phyloP scores from a whole-genome alignment of 2,888 invertebrate species.

The Eilema caniola region DNA sequence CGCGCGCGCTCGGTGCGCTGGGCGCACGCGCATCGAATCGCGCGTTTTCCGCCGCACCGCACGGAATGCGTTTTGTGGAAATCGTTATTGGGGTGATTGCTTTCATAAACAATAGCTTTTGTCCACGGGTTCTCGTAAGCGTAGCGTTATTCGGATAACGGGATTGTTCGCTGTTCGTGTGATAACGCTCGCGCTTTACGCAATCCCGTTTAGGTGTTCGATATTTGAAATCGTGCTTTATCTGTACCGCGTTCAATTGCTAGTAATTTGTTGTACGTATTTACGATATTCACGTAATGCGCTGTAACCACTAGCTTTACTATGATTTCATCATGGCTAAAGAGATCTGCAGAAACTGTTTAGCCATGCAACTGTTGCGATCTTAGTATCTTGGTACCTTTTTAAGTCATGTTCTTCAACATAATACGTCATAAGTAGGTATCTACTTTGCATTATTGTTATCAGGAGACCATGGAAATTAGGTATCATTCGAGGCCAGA shows the following conservation, averaged over 20 bases:
- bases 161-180: slow-evolving; percentile 65
- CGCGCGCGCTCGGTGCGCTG: slow-evolving; percentile 69
- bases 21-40: slow-evolving; percentile 85
- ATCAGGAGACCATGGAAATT: no score
- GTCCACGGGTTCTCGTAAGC: slow-evolving; percentile 77
- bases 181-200: slow-evolving; percentile 66
- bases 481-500: no score
- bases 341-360: no score
- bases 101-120: slow-evolving; percentile 86
- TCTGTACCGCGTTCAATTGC: slow-evolving; percentile 51
- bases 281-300: slow-evolving; percentile 47
- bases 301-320: slow-evolving; percentile 41
- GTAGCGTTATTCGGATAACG: slow-evolving; percentile 78
- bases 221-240: slow-evolving; percentile 54
- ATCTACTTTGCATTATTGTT: no score
- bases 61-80: slow-evolving; percentile 81
- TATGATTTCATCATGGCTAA: slow-evolving; percentile 40
- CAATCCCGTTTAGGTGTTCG: slow-evolving; percentile 58
- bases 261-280: slow-evolving; percentile 50
- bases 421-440: no score
- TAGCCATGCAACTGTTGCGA: neutral
- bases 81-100: slow-evolving; percentile 86
- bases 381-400: neutral
- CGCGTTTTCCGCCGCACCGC: slow-evolving; percentile 80
- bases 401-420: neutral